Conservation (phyloP, 2,113 vertebrate genomes). For the Prunella himalayana region DNA sequence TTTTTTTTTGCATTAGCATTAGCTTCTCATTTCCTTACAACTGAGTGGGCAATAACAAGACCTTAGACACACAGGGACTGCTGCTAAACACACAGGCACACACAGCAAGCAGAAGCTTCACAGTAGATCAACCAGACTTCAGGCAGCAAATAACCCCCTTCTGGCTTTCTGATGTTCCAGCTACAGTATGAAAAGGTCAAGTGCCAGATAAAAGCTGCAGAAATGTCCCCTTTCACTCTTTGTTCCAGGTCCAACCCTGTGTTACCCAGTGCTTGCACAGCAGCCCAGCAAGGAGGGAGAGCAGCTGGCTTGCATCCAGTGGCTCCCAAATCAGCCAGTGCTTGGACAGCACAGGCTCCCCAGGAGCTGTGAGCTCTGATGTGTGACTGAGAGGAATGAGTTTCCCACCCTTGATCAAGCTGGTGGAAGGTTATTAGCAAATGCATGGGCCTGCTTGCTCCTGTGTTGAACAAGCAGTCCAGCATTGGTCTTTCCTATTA, state of each 20-base stretch:
- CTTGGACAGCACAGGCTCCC: background rate
- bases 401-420: background rate
- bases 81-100: conserved; percentile 6
- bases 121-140: background rate
- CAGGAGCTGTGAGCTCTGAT: background rate
- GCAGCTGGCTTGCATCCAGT: accelerated
- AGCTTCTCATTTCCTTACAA: conserved; percentile 1
- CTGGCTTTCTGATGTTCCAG: background rate
- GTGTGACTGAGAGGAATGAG: background rate
- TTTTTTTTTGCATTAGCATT: background rate
- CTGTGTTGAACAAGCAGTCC: background rate
- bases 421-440: background rate
- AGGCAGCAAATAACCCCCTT: background rate
- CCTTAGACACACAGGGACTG: background rate
- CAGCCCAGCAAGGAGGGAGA: background rate
- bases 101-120: background rate
- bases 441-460: background rate
- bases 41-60: conserved; percentile 18
- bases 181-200: background rate
- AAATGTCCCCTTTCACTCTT: background rate
- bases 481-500: background rate
- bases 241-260: accelerated
- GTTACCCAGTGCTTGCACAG: background rate
- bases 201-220: background rate
- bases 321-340: background rate